Conservation (phyloP, 2,113 vertebrate genomes). For the Alaudala cheleensis region DNA sequence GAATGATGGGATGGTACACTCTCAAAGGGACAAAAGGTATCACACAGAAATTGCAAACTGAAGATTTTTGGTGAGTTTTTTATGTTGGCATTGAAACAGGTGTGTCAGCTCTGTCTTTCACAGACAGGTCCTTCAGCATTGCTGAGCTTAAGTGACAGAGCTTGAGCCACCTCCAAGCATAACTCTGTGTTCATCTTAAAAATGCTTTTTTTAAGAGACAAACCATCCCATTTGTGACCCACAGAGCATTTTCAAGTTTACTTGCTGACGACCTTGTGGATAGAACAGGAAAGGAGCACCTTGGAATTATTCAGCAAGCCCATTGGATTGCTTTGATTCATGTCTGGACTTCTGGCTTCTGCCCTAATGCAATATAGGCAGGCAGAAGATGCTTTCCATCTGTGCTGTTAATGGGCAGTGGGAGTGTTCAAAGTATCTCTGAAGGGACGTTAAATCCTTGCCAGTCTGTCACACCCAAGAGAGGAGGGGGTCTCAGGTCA, state of each 20-base stretch:
- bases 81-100: not conserved
- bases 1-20: not conserved
- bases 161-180: not conserved
- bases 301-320: not conserved
- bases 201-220: not conserved
- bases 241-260: not conserved
- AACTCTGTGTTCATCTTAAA: not conserved
- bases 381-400: not conserved
- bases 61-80: not conserved
- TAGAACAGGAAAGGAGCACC: not conserved
- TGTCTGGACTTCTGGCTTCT: not conserved
- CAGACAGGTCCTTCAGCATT: not conserved
- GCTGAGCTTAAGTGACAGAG: not conserved
- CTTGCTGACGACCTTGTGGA: not conserved
- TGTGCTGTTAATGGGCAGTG: not conserved
- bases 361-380: not conserved
- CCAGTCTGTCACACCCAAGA: not conserved
- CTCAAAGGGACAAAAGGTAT: not conserved
- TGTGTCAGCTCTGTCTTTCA: rapidly evolving
- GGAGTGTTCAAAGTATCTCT: not conserved
- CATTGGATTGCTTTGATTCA: not conserved
- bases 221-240: not conserved
- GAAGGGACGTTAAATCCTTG: not conserved
- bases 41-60: not conserved
- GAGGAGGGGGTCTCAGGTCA: not conserved